Evolutionary conservation across 2,888 invertebrate species (phyloP), one percentile per base, ranked within the genome.

Genomic region (Neoscelio sp.): DNA sequence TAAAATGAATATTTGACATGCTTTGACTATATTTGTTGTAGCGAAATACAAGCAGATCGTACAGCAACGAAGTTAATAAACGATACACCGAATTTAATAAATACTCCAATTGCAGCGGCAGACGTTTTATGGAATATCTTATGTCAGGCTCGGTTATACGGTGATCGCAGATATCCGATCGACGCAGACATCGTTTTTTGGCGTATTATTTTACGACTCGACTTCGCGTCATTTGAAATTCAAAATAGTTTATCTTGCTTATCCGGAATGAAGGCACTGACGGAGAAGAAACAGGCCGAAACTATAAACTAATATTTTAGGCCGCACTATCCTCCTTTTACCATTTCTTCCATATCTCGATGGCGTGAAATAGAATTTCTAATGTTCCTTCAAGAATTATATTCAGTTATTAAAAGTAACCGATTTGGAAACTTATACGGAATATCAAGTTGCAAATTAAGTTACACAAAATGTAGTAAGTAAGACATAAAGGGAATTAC

Each of bases 221-320:
- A 68, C 64, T 58, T 60, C 13, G 65, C 65, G 70, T 54, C 62
- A 87, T 87, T 86, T 86, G 84, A 87, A 87, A 84, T 87, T 85
- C 85, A 87, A 84, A 86, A 84, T 81, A 86, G 85, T 85, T 85
- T 85, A 85, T 83, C 84, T 81, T 78, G 78, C 82, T 68, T n/a
- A n/a, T 30, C 44, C 68, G 58, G 67, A n/a, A 75, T 71, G 75
- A 68, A 76, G 67, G 44, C 68, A 50, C 40, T 20, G 73, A 44
- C 28, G 54, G 44, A 44, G 60, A 80, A 58, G 75, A 75, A 77
- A 67, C 46, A 56, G 56, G 50, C 65, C 64, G 68, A 65, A 78
- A 73, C 64, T 60, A 67, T 70, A 68, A 75, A 77, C 82, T 83
- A 83, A 84, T 85, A 84, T 84, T 83, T 84, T 78, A 84, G 79